phyloP scores from a whole-genome alignment of 1,140 invertebrate genomes.

The Heliconius congener region DNA sequence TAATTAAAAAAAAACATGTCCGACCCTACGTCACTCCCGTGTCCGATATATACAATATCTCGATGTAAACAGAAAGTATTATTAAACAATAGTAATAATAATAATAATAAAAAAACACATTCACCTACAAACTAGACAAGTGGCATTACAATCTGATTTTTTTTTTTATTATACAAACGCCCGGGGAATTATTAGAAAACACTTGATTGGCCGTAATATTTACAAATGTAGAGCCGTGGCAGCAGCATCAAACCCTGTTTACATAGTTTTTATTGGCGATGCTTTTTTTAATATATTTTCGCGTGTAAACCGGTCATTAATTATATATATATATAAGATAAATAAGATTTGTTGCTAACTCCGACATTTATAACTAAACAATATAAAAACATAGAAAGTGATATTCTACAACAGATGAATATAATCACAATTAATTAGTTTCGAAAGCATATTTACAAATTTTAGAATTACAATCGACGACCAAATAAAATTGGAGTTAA shows the following conservation, averaged over 20 bases:
- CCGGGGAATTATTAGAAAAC: constrained; percentile 12
- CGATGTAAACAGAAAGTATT: constrained; percentile 53
- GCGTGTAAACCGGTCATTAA: constrained; percentile 2
- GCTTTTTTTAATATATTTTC: background rate
- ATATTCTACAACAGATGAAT: background rate
- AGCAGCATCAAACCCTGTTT: constrained; percentile 11
- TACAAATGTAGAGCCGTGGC: background rate
- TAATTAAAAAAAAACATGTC: background rate
- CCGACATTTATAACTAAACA: background rate
- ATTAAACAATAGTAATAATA: constrained; percentile 55
- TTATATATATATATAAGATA: background rate
- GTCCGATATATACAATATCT: constrained; percentile 49
- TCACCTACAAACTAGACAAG: constrained; percentile 74
- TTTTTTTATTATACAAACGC: background rate
- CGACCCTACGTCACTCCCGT: constrained; percentile 45
- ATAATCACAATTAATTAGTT: background rate
- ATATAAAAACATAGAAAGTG: background rate
- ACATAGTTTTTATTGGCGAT: background rate
- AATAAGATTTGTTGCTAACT: background rate
- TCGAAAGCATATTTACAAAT: constrained; percentile 1
- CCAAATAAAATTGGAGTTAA: background rate
- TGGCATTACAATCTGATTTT: constrained; percentile 46
- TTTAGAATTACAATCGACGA: background rate
- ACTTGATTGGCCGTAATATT: constrained; percentile 1
- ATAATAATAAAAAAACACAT: constrained; percentile 65